Evolutionary conservation across 2,113 vertebrate genomes (phyloP), one percentile per base, ranked within the genome.

Genomic region (Cephalophus harveyi): DNA sequence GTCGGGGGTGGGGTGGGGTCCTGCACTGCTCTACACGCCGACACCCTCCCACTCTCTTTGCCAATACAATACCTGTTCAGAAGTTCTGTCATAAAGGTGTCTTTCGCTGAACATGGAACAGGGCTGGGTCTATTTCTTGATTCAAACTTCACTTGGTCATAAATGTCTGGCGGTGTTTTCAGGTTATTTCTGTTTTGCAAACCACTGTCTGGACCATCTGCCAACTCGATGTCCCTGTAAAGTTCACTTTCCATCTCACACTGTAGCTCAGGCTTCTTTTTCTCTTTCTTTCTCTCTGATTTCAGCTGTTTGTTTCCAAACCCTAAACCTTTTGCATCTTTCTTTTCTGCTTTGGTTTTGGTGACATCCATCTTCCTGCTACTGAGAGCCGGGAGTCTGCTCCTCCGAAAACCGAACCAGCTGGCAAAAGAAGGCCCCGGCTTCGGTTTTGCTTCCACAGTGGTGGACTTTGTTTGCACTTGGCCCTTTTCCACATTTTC

Each of bases 331-430:
- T 99, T 99, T n/a, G 98, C 55, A 74, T 99, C 99, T 95, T 99
- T 99, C 98, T 99, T 99, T 97, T 99, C 99, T 33, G 99, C 98
- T 97, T 99, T 99, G 74, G 97, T 98, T 98, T 99, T 99, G 67
- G 99, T 98, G 88, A 98, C 52, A 3, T 99, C 99, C 1, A 94
- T 94, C 96, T 99, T 99, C 97, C 99, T 99, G 82, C 98, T 99
- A 60, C 98, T 99, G 94, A 99, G 98, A 16, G 99, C 99, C 19
- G 99, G 99, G 25, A 99, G 99, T 85, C 99, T 99, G 97, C 99
- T 99, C 97, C 99, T 99, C 11, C 99, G 98, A 96, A 99, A 99
- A 79, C 99, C 99, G 74, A 99, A 99, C 99, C 99, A 99, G 98
- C 99, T 99, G 82, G 99, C 99, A 89, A 99, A 98, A 12, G 99